These are phyloP conservation scores for Arctia plantaginis DNA, from an alignment of 2,888 invertebrate genomes.

Conservation along the genomic window DNA sequence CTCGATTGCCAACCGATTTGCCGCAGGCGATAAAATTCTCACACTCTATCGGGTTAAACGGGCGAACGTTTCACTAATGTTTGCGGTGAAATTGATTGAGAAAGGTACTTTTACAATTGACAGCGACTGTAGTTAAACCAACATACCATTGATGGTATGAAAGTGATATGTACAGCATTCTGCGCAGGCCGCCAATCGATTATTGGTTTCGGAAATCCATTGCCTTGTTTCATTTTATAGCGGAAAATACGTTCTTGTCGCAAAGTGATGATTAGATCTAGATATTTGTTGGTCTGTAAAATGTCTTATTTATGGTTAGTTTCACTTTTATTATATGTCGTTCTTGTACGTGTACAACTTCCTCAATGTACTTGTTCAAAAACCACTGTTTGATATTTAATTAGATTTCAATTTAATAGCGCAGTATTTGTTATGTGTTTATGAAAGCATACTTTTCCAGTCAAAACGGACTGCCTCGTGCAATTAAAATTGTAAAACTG, in stretches of 20 bases:
- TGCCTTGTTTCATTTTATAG: conserved; percentile 42
- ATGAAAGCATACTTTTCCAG: background rate
- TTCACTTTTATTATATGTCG: conserved; percentile 15
- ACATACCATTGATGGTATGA: conserved; percentile 56
- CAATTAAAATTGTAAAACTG: background rate
- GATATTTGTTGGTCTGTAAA: conserved; percentile 6
- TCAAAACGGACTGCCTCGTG: background rate
- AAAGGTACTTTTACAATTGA: conserved; percentile 62
- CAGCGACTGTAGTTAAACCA: conserved; percentile 50
- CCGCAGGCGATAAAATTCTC: conserved; percentile 55
- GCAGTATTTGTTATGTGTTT: background rate
- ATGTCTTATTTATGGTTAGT: conserved; percentile 8
- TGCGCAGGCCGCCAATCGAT: conserved; percentile 22
- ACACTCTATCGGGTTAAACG: conserved; percentile 39
- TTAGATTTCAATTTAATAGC: background rate
- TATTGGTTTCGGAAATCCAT: conserved; percentile 46
- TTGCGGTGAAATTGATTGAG: conserved; percentile 69
- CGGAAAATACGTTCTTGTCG: conserved; percentile 35
- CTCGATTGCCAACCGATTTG: conserved; percentile 61
- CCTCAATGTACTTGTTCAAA: background rate
- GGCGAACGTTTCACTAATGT: conserved; percentile 51
- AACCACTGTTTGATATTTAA: conserved; percentile 3
- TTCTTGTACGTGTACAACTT: background rate
- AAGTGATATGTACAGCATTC: conserved; percentile 60
- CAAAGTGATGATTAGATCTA: conserved; percentile 35